These are phyloP conservation scores for Genyomyrus donnyi DNA, from an alignment of 2,113 vertebrate species.

Conservation along the genomic window DNA sequence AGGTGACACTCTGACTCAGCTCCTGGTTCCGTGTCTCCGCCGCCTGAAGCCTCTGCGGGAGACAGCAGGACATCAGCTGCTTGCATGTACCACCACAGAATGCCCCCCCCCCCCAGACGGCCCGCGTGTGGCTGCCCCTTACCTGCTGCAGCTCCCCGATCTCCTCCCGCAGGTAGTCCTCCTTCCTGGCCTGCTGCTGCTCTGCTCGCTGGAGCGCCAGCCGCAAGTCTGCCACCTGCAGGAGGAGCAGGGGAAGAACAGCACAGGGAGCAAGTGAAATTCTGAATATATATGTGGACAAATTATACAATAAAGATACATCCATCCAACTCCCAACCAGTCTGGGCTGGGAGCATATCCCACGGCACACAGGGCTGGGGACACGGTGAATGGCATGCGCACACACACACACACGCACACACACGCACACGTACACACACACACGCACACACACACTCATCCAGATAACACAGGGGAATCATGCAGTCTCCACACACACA, in stretches of 20 bases:
- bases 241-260: not conserved
- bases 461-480: not conserved
- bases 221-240: conserved; percentile 84
- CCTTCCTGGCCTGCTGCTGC: conserved; percentile 86
- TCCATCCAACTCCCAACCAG: not conserved
- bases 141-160: conserved; percentile 91
- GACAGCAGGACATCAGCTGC: not conserved
- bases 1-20: conserved; percentile 86
- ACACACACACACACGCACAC: not conserved
- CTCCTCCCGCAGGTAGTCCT: conserved; percentile 93
- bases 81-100: not conserved
- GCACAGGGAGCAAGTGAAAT: not conserved
- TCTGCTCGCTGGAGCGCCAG: conserved; percentile 83
- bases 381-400: too few species aligned
- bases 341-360: not conserved
- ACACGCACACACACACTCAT: not conserved
- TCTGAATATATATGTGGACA: not conserved
- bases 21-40: conserved; percentile 91
- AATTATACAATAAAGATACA: not conserved
- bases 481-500: not conserved
- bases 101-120: not conserved
- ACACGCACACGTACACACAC: not conserved
- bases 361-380: not conserved
- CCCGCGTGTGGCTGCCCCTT: not conserved
- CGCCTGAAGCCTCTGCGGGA: conserved; percentile 81